phyloP scores from a whole-genome alignment of 2,113 vertebrate species.

The Motacilla alba region DNA sequence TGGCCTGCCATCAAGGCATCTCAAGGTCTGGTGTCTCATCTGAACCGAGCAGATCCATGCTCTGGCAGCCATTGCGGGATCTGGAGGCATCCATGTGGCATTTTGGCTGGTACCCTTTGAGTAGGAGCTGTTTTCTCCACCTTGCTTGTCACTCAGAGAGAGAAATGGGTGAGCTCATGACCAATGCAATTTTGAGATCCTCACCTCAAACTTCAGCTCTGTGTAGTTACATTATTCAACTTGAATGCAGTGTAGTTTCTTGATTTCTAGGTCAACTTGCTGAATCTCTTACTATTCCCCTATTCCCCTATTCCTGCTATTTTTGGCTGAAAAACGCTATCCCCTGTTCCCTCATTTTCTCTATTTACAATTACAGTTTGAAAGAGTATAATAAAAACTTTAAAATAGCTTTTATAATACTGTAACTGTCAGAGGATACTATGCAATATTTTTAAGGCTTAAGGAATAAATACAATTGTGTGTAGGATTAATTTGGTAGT shows the following conservation, averaged over 20 bases:
- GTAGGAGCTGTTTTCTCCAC: background rate
- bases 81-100: background rate
- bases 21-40: background rate
- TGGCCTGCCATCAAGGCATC: background rate
- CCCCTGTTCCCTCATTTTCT: background rate
- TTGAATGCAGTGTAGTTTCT: background rate
- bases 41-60: background rate
- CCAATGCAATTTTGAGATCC: fast-evolving
- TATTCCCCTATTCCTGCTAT: background rate
- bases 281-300: background rate
- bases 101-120: background rate
- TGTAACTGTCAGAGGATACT: background rate
- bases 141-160: background rate
- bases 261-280: background rate
- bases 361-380: background rate
- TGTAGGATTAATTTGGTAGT: background rate
- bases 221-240: background rate
- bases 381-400: background rate
- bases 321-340: background rate
- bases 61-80: background rate
- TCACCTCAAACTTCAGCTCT: background rate
- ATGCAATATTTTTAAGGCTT: background rate
- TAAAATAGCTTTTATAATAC: background rate
- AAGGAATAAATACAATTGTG: background rate
- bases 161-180: background rate